Evolutionary conservation across 2,888 invertebrate genomes (phyloP).

Genomic region (Phaonia tiefii): DNA sequence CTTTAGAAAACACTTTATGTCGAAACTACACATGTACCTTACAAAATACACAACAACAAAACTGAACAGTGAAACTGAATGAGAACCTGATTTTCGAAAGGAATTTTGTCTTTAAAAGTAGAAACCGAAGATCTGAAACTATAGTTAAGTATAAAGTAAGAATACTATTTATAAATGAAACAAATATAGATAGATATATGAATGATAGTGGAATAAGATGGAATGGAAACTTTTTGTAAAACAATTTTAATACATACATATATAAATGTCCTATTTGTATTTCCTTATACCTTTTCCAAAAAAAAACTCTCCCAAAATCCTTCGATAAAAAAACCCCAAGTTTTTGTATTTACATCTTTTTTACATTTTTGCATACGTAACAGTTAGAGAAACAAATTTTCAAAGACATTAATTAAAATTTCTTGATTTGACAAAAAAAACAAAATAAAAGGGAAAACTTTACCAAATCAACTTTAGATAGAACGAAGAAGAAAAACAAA

Average conservation of each 20-base stretch:
- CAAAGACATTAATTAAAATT: slow-evolving; percentile 36
- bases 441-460: slow-evolving; percentile 16
- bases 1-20: neutral
- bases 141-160: slow-evolving; percentile 37
- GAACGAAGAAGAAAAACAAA: slow-evolving; percentile 26
- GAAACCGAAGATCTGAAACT: slow-evolving; percentile 53
- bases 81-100: slow-evolving; percentile 63
- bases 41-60: slow-evolving; percentile 55
- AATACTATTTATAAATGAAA: slow-evolving; percentile 9
- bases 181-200: slow-evolving; percentile 22
- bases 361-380: slow-evolving; percentile 34
- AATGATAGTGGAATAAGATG: slow-evolving; percentile 7
- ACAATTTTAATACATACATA: slow-evolving; percentile 32
- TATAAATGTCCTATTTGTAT: slow-evolving; percentile 48
- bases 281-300: slow-evolving; percentile 10
- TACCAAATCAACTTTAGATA: slow-evolving; percentile 53
- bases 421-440: slow-evolving; percentile 23
- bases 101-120: slow-evolving; percentile 25
- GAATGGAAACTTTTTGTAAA: slow-evolving; percentile 21
- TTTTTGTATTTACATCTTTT: slow-evolving; percentile 38
- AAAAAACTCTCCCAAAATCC: too few relatives aligned
- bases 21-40: slow-evolving; percentile 64
- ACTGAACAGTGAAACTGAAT: slow-evolving; percentile 64
- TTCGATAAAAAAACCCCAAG: neutral
- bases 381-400: slow-evolving; percentile 2